Percentiles rank a stretch among this genome's conserved stretches.
phyloP scores from a whole-genome alignment of 2,797 vertebrate species.

The Rhincodon typus region DNA sequence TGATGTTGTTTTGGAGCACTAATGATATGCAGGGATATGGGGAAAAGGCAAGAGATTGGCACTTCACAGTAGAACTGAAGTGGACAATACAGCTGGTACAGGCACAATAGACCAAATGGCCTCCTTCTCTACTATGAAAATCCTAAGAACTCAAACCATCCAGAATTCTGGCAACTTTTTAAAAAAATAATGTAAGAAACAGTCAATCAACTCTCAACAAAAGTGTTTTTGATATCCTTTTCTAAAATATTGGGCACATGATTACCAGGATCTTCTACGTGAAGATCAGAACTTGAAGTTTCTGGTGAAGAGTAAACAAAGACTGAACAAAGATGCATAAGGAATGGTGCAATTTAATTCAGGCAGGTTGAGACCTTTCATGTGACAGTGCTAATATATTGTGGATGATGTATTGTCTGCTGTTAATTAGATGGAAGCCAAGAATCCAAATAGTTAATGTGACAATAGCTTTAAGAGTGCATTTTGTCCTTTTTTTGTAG shows the following conservation, averaged over 20 bases:
- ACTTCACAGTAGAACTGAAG: too few species aligned
- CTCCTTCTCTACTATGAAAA: too few species aligned
- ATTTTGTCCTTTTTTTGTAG: too few species aligned
- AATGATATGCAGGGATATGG: too few species aligned
- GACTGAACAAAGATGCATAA: neutral
- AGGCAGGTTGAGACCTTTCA: neutral
- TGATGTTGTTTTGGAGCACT: too few species aligned
- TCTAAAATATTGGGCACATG: neutral
- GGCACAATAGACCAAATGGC: too few species aligned
- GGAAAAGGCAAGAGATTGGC: too few species aligned
- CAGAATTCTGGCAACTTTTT: neutral
- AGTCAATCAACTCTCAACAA: neutral
- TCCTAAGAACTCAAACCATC: too few species aligned
- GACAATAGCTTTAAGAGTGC: too few species aligned
- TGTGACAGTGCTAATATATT: neutral
- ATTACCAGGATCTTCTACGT: neutral
- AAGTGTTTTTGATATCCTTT: neutral
- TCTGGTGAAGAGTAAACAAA: neutral
- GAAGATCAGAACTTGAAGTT: neutral
- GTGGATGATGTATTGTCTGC: neutral
- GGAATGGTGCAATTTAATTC: neutral
- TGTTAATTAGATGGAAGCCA: neutral
- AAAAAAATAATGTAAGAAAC: neutral
- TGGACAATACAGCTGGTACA: too few species aligned
- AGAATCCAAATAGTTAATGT: neutral